Percentiles rank a stretch among this genome's conserved stretches.
Conservation (phyloP, 1,140 invertebrate species). For the Drosophila pseudoobscura region DNA sequence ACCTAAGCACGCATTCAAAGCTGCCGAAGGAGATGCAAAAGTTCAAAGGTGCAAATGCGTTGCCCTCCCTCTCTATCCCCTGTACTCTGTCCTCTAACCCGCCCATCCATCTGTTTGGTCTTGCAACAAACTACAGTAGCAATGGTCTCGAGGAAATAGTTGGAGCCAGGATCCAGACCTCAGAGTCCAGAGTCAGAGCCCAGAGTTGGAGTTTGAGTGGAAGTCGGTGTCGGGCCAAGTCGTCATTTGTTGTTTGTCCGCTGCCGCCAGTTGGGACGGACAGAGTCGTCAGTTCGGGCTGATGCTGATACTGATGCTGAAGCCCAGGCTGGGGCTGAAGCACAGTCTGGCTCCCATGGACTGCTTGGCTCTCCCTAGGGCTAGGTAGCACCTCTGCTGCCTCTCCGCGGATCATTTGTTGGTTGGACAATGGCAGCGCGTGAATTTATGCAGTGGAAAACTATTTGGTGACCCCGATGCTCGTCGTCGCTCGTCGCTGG, state of each 20-base stretch:
- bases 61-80: constrained; percentile 3
- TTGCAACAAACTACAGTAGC: constrained; percentile 40
- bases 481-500: constrained; percentile 34
- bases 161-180: background rate
- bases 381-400: constrained; percentile 15
- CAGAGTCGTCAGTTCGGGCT: constrained; percentile 4
- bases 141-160: constrained; percentile 16
- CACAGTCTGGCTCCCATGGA: constrained; percentile 35
- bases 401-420: constrained; percentile 64
- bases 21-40: constrained; percentile 45
- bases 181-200: background rate
- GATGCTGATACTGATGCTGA: constrained; percentile 6
- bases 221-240: constrained; percentile 41
- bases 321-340: constrained; percentile 1
- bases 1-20: constrained; percentile 44
- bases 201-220: background rate
- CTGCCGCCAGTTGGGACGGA: constrained; percentile 36
- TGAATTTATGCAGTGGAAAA: constrained; percentile 80
- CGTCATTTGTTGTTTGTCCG: constrained; percentile 60
- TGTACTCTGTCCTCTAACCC: too few relatives aligned
- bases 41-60: constrained; percentile 79
- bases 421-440: constrained; percentile 79
- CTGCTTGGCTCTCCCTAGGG: constrained; percentile 42
- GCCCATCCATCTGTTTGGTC: background rate
- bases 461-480: constrained; percentile 59